Base-by-base conservation (phyloP, 2,113 vertebrate species). In the Himantopus leucocephalus region DNA sequence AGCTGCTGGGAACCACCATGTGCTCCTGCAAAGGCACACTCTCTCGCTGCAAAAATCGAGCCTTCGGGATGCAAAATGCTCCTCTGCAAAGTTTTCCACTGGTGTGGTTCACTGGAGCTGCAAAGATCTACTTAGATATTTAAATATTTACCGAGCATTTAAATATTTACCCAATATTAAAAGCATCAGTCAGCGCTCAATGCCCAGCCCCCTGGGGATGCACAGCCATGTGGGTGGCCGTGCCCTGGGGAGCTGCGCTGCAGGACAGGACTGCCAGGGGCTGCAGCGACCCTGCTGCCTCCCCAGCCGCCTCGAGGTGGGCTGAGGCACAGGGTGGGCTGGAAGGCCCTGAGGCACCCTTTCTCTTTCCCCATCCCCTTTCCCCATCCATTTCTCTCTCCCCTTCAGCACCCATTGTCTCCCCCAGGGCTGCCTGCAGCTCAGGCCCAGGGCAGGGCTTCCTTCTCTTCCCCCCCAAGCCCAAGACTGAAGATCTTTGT, bases 201-300 rank as follows among this genome's bases (percentile, higher is more conserved):
- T 27, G n/a, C 67, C 13, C 39, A 19, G 27, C 32, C 13, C 55
- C 34, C 5, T 8, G 30, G 34, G 26, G 41, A 35, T 35, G 50
- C 30, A 26, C 9, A 59, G 73, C 67, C 39, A 41, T 5, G 0
- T 26, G 35, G 30, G 50, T 10, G 7, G 70, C 64, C 2, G 0
- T 88, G 55, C 16, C 52, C 45, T 3, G 10, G 64, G 30, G 34
- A 77, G 43, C 55, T 37, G 22, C 1, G 3, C 39, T 32, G 23
- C 7, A 24, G 60, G 32, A 32, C 56, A 17, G 6, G 11, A 19
- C 35, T 41, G 29, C 14, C n/a, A 58, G 14, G 35, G 48, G 7
- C 53, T 39, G 45, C 71, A 62, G 52, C 4, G 0, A 29, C 17
- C 39, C 68, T 22, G 6, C 10, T 59, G 35, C 34, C 26, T 77